phyloP scores from a whole-genome alignment of 2,113 vertebrate species.

The Paralichthys olivaceus region DNA sequence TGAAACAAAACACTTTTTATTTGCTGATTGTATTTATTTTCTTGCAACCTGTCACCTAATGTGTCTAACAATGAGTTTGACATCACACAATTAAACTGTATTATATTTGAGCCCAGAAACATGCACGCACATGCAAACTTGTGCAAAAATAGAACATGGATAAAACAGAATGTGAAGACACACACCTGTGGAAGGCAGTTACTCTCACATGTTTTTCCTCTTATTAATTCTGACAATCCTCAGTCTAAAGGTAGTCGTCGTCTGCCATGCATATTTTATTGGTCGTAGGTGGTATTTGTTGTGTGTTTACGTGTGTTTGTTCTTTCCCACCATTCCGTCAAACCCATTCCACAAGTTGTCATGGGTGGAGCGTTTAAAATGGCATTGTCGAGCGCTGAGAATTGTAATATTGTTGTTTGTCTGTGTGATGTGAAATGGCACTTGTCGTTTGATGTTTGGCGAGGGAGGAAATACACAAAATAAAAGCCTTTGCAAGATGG shows the following conservation, averaged over 20 bases:
- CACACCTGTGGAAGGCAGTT: slow-evolving; percentile 67
- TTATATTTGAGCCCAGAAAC: not conserved
- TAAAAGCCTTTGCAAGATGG: slow-evolving; percentile 66
- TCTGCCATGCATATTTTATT: slow-evolving; percentile 76
- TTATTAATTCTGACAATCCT: slow-evolving; percentile 73
- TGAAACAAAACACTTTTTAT: not conserved
- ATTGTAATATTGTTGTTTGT: slow-evolving; percentile 72
- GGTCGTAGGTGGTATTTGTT: slow-evolving; percentile 71
- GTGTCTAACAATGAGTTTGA: slow-evolving; percentile 11
- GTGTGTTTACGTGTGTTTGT: slow-evolving; percentile 73
- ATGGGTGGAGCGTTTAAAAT: slow-evolving; percentile 62
- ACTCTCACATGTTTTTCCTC: slow-evolving; percentile 21
- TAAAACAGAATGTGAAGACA: slow-evolving; percentile 46
- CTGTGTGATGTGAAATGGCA: slow-evolving; percentile 63
- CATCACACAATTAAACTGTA: slow-evolving; percentile 16
- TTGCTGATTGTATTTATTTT: not conserved
- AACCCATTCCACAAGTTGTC: slow-evolving; percentile 72
- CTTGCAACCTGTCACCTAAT: not conserved
- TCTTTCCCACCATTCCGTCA: slow-evolving; percentile 56
- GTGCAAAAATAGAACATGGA: slow-evolving; percentile 50
- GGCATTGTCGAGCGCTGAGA: slow-evolving; percentile 54
- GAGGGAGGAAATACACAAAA: slow-evolving; percentile 70
- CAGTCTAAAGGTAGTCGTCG: slow-evolving; percentile 58
- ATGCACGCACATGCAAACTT: not conserved
- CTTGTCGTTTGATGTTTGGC: slow-evolving; percentile 73